Evolutionary conservation across 2,797 vertebrate species (phyloP), one percentile per base, ranked within the genome.

Genomic region (Mallotus villosus): DNA sequence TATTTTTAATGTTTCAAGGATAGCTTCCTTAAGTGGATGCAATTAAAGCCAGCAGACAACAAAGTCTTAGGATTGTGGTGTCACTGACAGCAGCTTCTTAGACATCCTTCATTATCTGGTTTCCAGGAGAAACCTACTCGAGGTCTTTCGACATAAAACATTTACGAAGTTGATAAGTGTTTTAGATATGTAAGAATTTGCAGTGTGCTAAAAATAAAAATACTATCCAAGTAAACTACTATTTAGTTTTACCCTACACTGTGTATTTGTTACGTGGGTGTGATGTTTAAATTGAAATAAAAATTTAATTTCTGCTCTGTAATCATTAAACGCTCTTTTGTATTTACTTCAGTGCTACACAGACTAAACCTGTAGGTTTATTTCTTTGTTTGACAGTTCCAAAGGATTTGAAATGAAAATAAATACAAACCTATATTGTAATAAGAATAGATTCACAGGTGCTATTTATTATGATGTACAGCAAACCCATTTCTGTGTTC

Each of bases 201-300:
- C 62, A 41, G 19, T 1, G n/a, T 46, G 41, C 41, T n/a, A n/a
- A 46, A 11, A 41, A 41, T 1, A 11, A 41, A 41, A 41, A 41
- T 41, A 11, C 8, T 41, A 19, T 67, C 16, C 4, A 53, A 27
- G 24, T 51, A 24, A 32, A 63, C 34, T 32, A 11, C n/a, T 8
- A 11, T 25, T 58, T 29, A 46, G 14, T 72, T 65, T 72, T 32
- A 59, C 37, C 63, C 32, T 67, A 16, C 34, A 11, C 53, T 17
- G 51, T 55, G 19, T 55, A 55, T 66, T 72, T 66, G 55, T 66
- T 41, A 32, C 19, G 57, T 65, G 63, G 22, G 19, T 69, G 49
- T 63, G 17, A 63, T 65, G 63, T 16, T 72, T 55, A 55, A 55
- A 51, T 67, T 67, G 53, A 72, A 66, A 72, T 66, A 46, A 72